Evolutionary conservation across 2,888 invertebrate species (phyloP), one percentile per base, ranked within the genome.

Genomic region (Apoderus coryli): DNA sequence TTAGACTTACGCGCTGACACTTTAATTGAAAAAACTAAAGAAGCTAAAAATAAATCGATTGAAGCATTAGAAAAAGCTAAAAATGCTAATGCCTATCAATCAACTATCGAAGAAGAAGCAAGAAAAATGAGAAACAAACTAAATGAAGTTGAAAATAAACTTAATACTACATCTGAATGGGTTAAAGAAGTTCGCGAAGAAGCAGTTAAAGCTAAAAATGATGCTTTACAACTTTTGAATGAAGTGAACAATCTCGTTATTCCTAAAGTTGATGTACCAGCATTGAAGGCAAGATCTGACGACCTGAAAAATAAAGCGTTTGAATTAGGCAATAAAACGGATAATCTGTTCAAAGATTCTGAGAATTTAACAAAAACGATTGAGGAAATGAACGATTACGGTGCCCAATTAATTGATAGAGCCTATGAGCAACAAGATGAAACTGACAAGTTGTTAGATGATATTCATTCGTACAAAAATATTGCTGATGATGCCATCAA

Each of bases 401-500:
- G 82, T 0, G 68, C 73, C 12, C 63, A 74, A 13, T 61, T 90
- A 11, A 57, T 85, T 10, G 63, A 69, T 2, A 64, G 67, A 31
- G 69, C 65, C 0, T 62, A 64, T 22, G 62, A 65, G 27, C 77
- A 82, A 44, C 88, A 90, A 52, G 72, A 76, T 46, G 70, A 73
- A 32, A 72, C 86, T 2, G 80, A 84, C 44, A 79, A 80, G 37
- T 63, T 90, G 6, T 54, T 93, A 31, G 75, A 76, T 1, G 79
- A 80, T 35, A 75, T 88, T 4, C 80, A 86, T 48, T 71, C 68
- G 10, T 72, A 79, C 1, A 72, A 76, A 34, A 75, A 67, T 3
- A 74, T 71, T 45, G 92, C 92, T 0, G 72, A 73, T 33, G 73
- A 79, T 29, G 92, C 95, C 3, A 82, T 92, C 0, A 68, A 76